A percentile compares a stretch with the other conserved stretches of the same genome.
Conservation (phyloP, 2,113 vertebrate genomes). For the Strix uralensis region DNA sequence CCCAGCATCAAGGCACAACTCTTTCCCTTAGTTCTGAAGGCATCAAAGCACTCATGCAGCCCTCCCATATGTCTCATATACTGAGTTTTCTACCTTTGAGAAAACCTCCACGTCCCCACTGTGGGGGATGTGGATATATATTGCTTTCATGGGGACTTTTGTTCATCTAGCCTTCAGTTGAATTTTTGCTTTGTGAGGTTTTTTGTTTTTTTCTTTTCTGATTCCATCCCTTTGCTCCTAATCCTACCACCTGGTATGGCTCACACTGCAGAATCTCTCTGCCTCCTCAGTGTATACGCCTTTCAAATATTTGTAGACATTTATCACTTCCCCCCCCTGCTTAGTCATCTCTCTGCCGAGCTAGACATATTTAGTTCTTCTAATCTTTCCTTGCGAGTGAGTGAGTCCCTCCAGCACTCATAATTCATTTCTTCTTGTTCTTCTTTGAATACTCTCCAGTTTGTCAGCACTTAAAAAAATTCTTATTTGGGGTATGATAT, state of each 20-base stretch:
- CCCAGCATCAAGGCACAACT: constrained; percentile 3
- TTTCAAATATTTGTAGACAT: constrained; percentile 63
- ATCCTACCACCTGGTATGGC: constrained; percentile 53
- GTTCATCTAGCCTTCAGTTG: not conserved
- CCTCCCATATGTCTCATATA: not conserved
- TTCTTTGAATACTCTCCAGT: constrained; percentile 42
- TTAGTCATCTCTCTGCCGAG: constrained; percentile 64
- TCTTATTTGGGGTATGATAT: not conserved
- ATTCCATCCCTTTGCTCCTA: constrained; percentile 28
- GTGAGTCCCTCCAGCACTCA: constrained; percentile 28
- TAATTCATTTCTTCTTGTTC: constrained; percentile 52
- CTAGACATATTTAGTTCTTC: constrained; percentile 59
- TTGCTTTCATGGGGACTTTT: not conserved
- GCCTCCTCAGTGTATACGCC: constrained; percentile 15
- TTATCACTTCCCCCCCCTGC: constrained; percentile 41
- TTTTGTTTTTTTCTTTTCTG: not conserved
- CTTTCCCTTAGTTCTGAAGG: not conserved
- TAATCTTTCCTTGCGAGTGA: constrained; percentile 53
- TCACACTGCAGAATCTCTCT: constrained; percentile 26
- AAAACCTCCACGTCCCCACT: not conserved
- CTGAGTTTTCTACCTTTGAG: constrained; percentile 1
- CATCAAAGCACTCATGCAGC: not conserved
- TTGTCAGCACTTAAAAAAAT: not conserved
- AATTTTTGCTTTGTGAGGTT: not conserved
- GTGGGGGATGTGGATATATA: not conserved